Evolutionary conservation across 2,797 vertebrate genomes (phyloP).

Genomic region (Gymnothorax reevesii): DNA sequence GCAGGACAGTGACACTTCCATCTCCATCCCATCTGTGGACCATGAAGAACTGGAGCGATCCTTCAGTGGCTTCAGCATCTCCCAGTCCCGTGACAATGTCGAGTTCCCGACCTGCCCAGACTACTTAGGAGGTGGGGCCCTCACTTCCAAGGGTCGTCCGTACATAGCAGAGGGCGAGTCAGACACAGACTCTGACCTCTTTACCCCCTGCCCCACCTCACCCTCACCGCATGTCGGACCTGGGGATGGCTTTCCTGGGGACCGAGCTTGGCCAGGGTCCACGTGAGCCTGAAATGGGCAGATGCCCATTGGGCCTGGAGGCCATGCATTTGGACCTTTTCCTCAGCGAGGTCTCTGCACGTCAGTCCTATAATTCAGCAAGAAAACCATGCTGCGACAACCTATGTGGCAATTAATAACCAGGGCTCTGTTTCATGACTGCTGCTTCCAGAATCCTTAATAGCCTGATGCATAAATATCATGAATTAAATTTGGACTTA

Average conservation of each 20-base stretch:
- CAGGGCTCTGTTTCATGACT: too few species aligned
- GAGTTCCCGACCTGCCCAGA: conserved; percentile 82
- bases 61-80: conserved; percentile 95
- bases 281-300: conserved; percentile 57
- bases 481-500: too few species aligned
- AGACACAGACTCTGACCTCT: conserved; percentile 92
- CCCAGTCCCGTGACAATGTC: conserved; percentile 93
- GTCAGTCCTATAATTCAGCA: neutral
- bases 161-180: conserved; percentile 96
- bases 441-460: too few species aligned
- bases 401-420: neutral
- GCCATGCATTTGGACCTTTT: neutral
- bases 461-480: too few species aligned
- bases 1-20: conserved; percentile 86
- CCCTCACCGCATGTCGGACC: conserved; percentile 63
- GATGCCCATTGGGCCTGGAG: neutral
- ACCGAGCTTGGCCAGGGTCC: conserved; percentile 81
- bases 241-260: conserved; percentile 81
- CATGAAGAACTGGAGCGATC: conserved; percentile 92
- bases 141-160: conserved; percentile 76
- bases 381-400: neutral
- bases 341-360: neutral
- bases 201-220: conserved; percentile 82
- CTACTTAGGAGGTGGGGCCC: conserved; percentile 72
- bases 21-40: conserved; percentile 93